phyloP scores from a whole-genome alignment of 2,888 invertebrate genomes.

The Caenorhabditis becei region DNA sequence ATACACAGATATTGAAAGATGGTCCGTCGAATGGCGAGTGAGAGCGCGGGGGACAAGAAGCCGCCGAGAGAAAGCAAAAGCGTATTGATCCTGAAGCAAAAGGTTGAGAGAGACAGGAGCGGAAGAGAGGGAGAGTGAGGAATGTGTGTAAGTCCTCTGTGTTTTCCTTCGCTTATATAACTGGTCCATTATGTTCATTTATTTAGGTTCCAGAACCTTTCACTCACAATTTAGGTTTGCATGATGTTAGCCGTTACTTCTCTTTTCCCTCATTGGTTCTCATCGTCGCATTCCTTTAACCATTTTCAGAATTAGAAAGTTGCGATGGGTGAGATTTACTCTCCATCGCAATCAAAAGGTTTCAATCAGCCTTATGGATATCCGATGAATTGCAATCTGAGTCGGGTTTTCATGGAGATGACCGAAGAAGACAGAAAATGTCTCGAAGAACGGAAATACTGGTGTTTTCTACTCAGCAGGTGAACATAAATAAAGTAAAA shows the following conservation, averaged over 20 bases:
- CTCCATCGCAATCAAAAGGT: constrained; percentile 66
- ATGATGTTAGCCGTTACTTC: neutral
- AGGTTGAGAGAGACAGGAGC: constrained; percentile 21
- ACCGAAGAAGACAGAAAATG: constrained; percentile 85
- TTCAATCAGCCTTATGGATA: constrained; percentile 70
- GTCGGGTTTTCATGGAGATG: constrained; percentile 70
- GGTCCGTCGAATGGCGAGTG: neutral
- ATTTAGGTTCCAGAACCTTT: neutral
- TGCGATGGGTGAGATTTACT: constrained; percentile 63
- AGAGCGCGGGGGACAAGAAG: constrained; percentile 11
- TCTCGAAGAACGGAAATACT: constrained; percentile 85
- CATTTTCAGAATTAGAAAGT: neutral
- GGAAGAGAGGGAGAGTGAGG: constrained; percentile 14
- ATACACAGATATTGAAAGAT: neutral
- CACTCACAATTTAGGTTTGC: neutral
- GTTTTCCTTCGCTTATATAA: constrained; percentile 16
- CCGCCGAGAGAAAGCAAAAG: constrained; percentile 13
- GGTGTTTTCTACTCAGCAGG: constrained; percentile 80
- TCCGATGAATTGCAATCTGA: constrained; percentile 70
- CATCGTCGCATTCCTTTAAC: neutral
- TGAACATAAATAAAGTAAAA: constrained; percentile 4
- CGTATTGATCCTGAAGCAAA: constrained; percentile 32
- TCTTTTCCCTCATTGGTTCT: constrained; percentile 28
- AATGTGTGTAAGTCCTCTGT: constrained; percentile 25
- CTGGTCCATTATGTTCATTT: constrained; percentile 53